Conservation (phyloP, 2,888 invertebrate species). For the Chrysopilus asiliformis region DNA sequence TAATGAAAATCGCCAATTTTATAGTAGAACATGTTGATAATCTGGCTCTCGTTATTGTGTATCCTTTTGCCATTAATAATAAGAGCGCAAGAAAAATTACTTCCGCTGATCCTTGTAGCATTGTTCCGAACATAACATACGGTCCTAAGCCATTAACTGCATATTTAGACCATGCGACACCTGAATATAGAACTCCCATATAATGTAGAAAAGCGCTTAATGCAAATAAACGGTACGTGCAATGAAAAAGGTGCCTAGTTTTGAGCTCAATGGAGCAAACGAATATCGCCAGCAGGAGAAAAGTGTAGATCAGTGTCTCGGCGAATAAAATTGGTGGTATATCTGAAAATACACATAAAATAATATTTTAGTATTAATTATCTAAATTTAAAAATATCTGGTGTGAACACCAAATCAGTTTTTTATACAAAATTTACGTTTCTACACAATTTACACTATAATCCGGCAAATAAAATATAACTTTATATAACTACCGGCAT, state of each 20-base stretch:
- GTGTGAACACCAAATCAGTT: no score
- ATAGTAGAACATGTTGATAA: conserved; percentile 58
- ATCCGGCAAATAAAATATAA: no score
- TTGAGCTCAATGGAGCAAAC: conserved; percentile 64
- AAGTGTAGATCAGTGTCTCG: conserved; percentile 57
- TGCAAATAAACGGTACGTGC: conserved; percentile 78
- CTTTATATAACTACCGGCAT: no score
- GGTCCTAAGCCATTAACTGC: conserved; percentile 59
- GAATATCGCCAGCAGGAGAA: conserved; percentile 57
- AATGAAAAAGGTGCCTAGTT: conserved; percentile 67
- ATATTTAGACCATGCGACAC: conserved; percentile 60
- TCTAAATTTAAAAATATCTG: no score
- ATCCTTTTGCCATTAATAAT: conserved; percentile 76
- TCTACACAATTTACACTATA: no score
- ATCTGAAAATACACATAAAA: no score
- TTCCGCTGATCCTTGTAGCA: conserved; percentile 53
- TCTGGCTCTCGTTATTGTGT: conserved; percentile 75
- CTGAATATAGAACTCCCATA: conserved; percentile 52
- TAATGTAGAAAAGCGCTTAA: conserved; percentile 57
- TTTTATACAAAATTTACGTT: no score
- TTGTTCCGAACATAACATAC: conserved; percentile 37
- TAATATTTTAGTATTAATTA: no score
- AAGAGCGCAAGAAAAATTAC: conserved; percentile 64
- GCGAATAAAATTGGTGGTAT: conserved; percentile 70
- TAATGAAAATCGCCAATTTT: conserved; percentile 68